Base-by-base conservation (phyloP, 2,888 invertebrate genomes). In the Pristionchus fissidentatus region DNA sequence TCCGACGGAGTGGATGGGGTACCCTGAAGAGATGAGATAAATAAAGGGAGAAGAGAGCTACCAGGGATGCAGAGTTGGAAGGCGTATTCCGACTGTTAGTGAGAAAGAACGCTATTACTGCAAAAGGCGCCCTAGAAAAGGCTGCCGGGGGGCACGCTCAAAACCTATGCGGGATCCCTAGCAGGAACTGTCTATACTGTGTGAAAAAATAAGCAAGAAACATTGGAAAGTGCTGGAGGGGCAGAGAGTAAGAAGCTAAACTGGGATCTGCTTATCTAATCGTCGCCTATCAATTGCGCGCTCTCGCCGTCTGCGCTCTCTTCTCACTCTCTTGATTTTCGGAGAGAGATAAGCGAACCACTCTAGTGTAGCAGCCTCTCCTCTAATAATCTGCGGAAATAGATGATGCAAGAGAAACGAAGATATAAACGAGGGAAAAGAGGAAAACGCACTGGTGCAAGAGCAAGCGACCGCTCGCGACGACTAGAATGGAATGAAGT, bases 361-460 rank as follows among this genome's bases (percentile, higher is more conserved):
- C 62, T 62, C 66, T 66, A 66, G 66, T 66, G 38, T 66, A 66
- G 66, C 66, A 38, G 66, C 35, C 66, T 66, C n/a, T 66, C 38
- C 4, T 7, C 66, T 22, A 57, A 57, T n/a, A 26, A 26, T n/a
- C 57, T 10, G 38, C 15, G 38, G 38, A 35, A 19, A 41, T 38
- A 4, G 38, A 4, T 66, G 41, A 66, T 66, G 66, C n/a, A 15
- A 38, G 19, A 5, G 38, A 57, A 57, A 62, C 38, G 5, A n/a
- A n/a, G n/a, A n/a, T n/a, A n/a, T n/a, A n/a, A n/a, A n/a, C n/a
- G n/a, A n/a, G n/a, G n/a, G 38, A 66, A 35, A 38, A 66, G 32
- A 19, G 66, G 38, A 10, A n/a, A n/a, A n/a, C n/a, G n/a, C n/a
- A n/a, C n/a, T n/a, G n/a, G n/a, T n/a, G n/a, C n/a, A n/a, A n/a